Base-by-base conservation (phyloP, 2,888 invertebrate species). In the Sisyra terminalis region DNA sequence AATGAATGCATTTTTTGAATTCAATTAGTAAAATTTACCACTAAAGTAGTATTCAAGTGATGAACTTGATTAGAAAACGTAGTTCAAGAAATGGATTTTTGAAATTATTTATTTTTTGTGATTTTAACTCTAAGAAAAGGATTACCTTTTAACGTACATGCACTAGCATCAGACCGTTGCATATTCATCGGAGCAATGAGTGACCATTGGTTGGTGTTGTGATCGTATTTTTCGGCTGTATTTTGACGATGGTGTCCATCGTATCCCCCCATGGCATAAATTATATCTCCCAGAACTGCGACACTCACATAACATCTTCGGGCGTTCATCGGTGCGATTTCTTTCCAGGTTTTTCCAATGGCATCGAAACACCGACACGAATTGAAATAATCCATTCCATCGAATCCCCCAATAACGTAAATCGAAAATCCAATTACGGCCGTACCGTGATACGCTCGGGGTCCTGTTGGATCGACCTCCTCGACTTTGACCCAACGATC, bases 361-460 rank as follows among this genome's bases (percentile, higher is more conserved):
- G 89, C 87, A 55, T 92, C 81, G 60, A 90, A 93, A 51, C 85
- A 84, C 7, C 87, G 45, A 46, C 75, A 75, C 34, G 72, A 73
- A 58, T 73, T 76, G 56, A 76, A 77, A 53, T 74, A 75, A 52
- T 82, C 80, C 64, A 76, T 72, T n/a, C 90, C 92, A 55, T 93
- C 87, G 56, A 90, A 93, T 3, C 93, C 93, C 0, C 94, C 93
- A 49, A 93, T 82, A 3, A 89, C 79, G 61, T 83, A 92, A 48
- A 94, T 86, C 53, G 81, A 77, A 50, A 73, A 74, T 0, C 82
- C 86, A 1, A 93, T 71, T 0, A 90, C 86, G 0, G 86, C 88
- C 0, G 88, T 85, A n/a, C 92, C 92, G 56, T 93, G 93, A 59
- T 93, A 93, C 1, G 90, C 92, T 42, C 92, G 70, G 0, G 90